Base-by-base conservation (phyloP, 2,888 invertebrate genomes). In the Eupeodes luniger region DNA sequence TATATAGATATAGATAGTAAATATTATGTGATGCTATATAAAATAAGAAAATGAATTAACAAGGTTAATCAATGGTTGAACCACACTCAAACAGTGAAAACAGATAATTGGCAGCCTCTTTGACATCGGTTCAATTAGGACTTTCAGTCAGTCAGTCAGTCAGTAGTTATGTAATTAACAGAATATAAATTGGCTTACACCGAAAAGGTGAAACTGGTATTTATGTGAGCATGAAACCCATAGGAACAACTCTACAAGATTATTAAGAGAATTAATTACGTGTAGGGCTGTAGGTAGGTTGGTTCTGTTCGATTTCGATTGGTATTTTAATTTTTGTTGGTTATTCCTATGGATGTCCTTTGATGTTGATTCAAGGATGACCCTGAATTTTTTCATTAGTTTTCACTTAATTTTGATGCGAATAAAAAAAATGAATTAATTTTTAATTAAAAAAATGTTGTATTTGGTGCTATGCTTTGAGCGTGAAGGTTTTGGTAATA, bases 21-120 rank as follows among this genome's bases (percentile, higher is more conserved):
- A 27, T 27, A 27, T 3, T 27, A 27, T 27, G 27, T 27, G 27
- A 27, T 27, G 1, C 3, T 27, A 27, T 27, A 27, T 27, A 27
- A 27, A 27, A 27, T 27, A 16, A 16, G 1, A 16, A 1, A 81
- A 82, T 74, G 74, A 67, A 16, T 69, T 75, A 82, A 82, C 62
- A 62, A 69, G 69, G 66, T 82, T 79, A 86, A 82, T 82, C 69
- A 78, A 86, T 74, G 61, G 40, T 11, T 36, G 34, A 14, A 51
- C 16, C 12, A 47, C 67, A 76, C 62, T 40, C 55, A 70, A 53
- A 69, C 47, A 51, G 55, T 57, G 64, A 82, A 70, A 53, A 69
- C 47, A 51, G 55, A 64, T 70, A 82, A 66, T 77, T 82, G 77
- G 64, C 70, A 57, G 70, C 51, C 62, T 16, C 40, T 57, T 62